phyloP scores from a whole-genome alignment of 2,888 invertebrate species.

The Stenolophus ochropezus region DNA sequence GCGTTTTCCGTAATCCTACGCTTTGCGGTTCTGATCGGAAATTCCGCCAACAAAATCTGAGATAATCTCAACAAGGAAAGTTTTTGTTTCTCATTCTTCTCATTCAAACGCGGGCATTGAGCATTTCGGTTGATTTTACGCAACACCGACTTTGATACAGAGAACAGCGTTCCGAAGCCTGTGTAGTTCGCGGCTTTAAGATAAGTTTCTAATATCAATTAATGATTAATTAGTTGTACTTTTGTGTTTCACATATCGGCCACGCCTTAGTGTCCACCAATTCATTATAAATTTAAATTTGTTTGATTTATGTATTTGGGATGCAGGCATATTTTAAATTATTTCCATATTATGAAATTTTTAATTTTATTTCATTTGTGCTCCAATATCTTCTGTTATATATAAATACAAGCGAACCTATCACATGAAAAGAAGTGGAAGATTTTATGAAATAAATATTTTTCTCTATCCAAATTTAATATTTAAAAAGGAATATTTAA shows the following conservation, averaged over 20 bases:
- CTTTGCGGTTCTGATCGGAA: slow-evolving; percentile 34
- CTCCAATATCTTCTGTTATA: no score
- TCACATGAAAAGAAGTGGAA: no score
- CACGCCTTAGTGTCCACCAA: slow-evolving; percentile 9
- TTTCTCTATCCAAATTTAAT: no score
- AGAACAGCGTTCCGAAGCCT: background rate
- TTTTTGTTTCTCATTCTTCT: slow-evolving; percentile 18
- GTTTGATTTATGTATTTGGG: slow-evolving; percentile 40
- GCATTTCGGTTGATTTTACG: background rate
- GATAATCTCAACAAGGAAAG: slow-evolving; percentile 41
- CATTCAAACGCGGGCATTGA: background rate
- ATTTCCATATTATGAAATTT: background rate
- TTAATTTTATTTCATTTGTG: background rate
- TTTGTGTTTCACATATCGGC: slow-evolving; percentile 3
- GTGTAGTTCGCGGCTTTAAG: background rate
- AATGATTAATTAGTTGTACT: slow-evolving; percentile 25
- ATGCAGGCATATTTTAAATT: slow-evolving; percentile 14
- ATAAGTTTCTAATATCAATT: slow-evolving; percentile 18
- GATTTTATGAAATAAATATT: no score
- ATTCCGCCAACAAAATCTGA: background rate
- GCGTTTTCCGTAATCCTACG: slow-evolving; percentile 33
- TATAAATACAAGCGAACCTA: no score
- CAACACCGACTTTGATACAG: background rate
- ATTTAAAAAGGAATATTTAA: no score
- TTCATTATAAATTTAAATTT: slow-evolving; percentile 38